These are phyloP conservation scores for Idaea biselata DNA, from an alignment of 2,888 invertebrate genomes.

Conservation along the genomic window DNA sequence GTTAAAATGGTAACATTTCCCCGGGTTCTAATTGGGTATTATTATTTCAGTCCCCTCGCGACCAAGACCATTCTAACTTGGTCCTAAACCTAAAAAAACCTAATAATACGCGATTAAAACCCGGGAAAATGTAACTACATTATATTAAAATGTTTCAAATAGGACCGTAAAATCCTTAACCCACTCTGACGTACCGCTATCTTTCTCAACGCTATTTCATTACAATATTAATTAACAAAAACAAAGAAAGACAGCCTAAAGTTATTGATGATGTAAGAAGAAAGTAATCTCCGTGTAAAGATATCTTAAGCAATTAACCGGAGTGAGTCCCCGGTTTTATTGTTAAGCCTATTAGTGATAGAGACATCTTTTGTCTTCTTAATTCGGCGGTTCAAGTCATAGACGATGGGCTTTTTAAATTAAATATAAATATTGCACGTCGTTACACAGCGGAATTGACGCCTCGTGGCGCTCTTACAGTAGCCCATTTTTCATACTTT, in stretches of 20 bases:
- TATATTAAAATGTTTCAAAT: too few species aligned
- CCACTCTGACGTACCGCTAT: neutral
- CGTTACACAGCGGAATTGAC: too few species aligned
- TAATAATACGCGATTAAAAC: too few species aligned
- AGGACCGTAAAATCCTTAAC: neutral
- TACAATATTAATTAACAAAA: neutral
- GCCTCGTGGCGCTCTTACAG: too few species aligned
- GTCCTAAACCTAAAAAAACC: too few species aligned
- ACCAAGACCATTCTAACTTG: too few species aligned
- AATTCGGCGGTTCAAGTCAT: conserved; percentile 31
- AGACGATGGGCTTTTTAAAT: conserved; percentile 9
- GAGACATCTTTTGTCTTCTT: conserved; percentile 54
- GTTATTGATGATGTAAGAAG: conserved; percentile 1
- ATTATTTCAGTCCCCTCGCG: too few species aligned
- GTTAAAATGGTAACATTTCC: too few species aligned
- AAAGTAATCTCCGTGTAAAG: conserved; percentile 30
- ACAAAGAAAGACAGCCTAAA: neutral
- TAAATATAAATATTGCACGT: neutral
- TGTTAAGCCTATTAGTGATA: conserved; percentile 63
- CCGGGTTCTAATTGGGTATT: too few species aligned
- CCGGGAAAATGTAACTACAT: too few species aligned
- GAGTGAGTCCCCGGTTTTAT: conserved; percentile 59
- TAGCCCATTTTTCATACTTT: too few species aligned
- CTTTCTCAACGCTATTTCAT: neutral
- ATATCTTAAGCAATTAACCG: conserved; percentile 56